Evolutionary conservation across 2,797 vertebrate species (phyloP).

Genomic region (Pseudomugil tenellus): DNA sequence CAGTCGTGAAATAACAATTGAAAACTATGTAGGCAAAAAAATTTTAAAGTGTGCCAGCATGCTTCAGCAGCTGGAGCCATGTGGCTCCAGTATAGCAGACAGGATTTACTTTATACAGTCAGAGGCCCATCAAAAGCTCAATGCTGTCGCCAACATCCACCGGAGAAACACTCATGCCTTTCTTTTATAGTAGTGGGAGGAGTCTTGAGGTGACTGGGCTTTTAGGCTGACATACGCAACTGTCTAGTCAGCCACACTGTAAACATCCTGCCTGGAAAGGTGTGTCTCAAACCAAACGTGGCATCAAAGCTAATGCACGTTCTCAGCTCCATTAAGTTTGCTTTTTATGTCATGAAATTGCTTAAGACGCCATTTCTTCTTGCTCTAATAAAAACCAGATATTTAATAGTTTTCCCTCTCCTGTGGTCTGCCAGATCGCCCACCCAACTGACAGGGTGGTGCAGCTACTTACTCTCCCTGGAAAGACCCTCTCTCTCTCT

Average conservation of each 20-base stretch:
- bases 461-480: conserved; percentile 18
- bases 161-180: conserved; percentile 45
- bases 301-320: conserved; percentile 7
- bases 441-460: conserved; percentile 14
- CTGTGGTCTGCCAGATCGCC: conserved; percentile 40
- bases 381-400: conserved; percentile 7
- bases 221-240: conserved; percentile 11
- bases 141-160: conserved; percentile 14
- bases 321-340: conserved; percentile 16
- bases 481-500: conserved; percentile 29
- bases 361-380: conserved; percentile 3
- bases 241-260: conserved; percentile 7
- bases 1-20: background rate
- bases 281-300: conserved; percentile 12
- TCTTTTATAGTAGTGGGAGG: conserved; percentile 35
- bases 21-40: conserved; percentile 11
- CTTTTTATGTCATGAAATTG: conserved; percentile 3
- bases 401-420: conserved; percentile 3
- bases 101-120: conserved; percentile 25
- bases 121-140: conserved; percentile 16
- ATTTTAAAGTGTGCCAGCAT: conserved; percentile 2
- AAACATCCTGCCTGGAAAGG: conserved; percentile 4
- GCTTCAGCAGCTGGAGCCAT: conserved; percentile 11
- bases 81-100: conserved; percentile 17
- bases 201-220: conserved; percentile 24